A percentile compares a stretch with the other conserved stretches of the same genome.
Conservation (phyloP, 2,113 vertebrate species). For the Gymnocephalus cernua region DNA sequence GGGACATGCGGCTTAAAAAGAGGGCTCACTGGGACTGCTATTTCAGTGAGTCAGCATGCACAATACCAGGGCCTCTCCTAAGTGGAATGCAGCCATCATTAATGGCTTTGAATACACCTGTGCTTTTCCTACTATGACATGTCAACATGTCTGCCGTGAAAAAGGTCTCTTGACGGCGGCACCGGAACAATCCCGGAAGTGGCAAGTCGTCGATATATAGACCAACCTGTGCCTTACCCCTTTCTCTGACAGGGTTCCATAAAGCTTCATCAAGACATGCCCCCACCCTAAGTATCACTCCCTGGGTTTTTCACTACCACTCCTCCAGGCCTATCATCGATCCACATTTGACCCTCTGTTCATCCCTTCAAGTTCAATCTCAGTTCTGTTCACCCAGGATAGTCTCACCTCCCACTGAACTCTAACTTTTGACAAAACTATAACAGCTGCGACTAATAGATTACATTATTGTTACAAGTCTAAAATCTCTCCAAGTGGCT, state of each 20-base stretch:
- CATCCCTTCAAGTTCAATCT: not conserved
- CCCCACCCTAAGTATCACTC: not conserved
- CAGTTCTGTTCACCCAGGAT: not conserved
- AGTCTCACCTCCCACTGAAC: not conserved
- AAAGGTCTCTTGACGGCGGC: no score
- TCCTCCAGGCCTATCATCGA: not conserved
- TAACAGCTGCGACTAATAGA: not conserved
- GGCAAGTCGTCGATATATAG: no score
- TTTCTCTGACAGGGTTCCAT: not conserved
- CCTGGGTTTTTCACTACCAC: not conserved
- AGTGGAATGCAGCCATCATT: no score
- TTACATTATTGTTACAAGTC: not conserved
- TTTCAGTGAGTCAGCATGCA: no score
- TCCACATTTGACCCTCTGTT: not conserved
- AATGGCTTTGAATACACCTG: no score
- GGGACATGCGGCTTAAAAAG: no score
- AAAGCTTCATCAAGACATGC: not conserved
- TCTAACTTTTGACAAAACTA: not conserved
- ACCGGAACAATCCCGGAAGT: no score
- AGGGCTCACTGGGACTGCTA: no score
- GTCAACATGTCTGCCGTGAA: no score
- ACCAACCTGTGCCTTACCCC: not conserved
- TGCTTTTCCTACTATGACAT: no score
- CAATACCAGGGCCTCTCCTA: no score
- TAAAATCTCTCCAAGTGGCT: slow-evolving; percentile 2